A percentile compares a stretch with the other conserved stretches of the same genome.
Conservation (phyloP, 2,797 vertebrate species). For the Danio tinwini region DNA sequence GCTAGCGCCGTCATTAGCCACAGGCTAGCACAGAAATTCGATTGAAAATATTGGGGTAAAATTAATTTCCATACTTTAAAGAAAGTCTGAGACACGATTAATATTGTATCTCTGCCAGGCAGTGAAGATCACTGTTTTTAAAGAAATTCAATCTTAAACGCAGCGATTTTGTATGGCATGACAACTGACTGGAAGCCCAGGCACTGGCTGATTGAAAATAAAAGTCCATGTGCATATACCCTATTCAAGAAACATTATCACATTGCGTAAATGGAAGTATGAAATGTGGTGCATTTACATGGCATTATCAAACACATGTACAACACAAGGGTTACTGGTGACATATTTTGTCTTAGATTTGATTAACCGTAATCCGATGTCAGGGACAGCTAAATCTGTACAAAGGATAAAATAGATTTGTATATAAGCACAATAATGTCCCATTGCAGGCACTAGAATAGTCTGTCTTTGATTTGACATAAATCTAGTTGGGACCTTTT, state of each 20-base stretch:
- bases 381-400: slow-evolving; percentile 59
- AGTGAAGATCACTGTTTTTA: too few relatives aligned
- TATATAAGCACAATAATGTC: slow-evolving; percentile 71
- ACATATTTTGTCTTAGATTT: slow-evolving; percentile 32
- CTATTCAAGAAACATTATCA: not conserved
- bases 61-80: too few relatives aligned
- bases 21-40: too few relatives aligned
- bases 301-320: not conserved
- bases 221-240: too few relatives aligned
- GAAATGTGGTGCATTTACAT: not conserved
- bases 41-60: too few relatives aligned
- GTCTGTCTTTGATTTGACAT: slow-evolving; percentile 68
- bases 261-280: not conserved
- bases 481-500: slow-evolving; percentile 66
- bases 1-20: too few relatives aligned
- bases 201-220: too few relatives aligned
- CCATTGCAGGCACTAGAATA: slow-evolving; percentile 66
- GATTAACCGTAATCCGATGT: slow-evolving; percentile 18
- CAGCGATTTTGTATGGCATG: too few relatives aligned
- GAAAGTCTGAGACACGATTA: too few relatives aligned
- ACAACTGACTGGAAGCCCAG: too few relatives aligned
- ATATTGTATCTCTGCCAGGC: too few relatives aligned
- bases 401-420: slow-evolving; percentile 65
- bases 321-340: not conserved
- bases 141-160: too few relatives aligned